A percentile compares a stretch with the other conserved stretches of the same genome.
These are phyloP conservation scores for Nettapus auritus DNA, from an alignment of 2,113 vertebrate genomes.

Conservation along the genomic window DNA sequence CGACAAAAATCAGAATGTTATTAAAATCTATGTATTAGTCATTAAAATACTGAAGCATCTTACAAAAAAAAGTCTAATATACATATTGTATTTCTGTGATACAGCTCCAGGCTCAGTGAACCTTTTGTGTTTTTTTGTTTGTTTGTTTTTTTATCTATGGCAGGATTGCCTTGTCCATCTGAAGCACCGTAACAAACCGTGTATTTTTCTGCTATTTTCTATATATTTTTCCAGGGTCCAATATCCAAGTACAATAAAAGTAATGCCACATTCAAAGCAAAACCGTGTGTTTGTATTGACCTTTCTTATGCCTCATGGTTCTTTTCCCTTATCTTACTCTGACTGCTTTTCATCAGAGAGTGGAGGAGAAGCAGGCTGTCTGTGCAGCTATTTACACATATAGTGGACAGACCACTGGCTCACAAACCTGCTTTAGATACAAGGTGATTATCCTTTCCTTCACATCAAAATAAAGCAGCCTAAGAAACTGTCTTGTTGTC, in stretches of 20 bases:
- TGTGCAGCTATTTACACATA: neutral
- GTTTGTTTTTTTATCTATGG: neutral
- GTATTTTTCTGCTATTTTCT: neutral
- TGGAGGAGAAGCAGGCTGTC: neutral
- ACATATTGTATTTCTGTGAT: neutral
- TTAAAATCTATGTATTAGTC: neutral
- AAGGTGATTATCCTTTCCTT: slow-evolving; percentile 17
- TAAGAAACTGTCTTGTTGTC: neutral
- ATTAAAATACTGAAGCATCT: neutral
- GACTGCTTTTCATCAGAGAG: neutral
- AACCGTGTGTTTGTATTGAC: neutral
- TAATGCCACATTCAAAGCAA: neutral
- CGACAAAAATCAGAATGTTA: neutral
- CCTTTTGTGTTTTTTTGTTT: too few species aligned
- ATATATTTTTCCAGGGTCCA: neutral
- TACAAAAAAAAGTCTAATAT: neutral
- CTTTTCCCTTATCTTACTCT: neutral
- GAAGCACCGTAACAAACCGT: neutral
- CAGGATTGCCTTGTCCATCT: slow-evolving; percentile 1
- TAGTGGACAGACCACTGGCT: neutral
- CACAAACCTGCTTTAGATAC: neutral
- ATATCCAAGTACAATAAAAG: neutral
- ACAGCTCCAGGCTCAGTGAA: neutral
- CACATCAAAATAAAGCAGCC: slow-evolving; percentile 29
- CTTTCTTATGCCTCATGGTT: neutral